Percentiles rank a stretch among this genome's conserved stretches.
Conservation (phyloP, 2,113 vertebrate species). For the Clupea harengus region DNA sequence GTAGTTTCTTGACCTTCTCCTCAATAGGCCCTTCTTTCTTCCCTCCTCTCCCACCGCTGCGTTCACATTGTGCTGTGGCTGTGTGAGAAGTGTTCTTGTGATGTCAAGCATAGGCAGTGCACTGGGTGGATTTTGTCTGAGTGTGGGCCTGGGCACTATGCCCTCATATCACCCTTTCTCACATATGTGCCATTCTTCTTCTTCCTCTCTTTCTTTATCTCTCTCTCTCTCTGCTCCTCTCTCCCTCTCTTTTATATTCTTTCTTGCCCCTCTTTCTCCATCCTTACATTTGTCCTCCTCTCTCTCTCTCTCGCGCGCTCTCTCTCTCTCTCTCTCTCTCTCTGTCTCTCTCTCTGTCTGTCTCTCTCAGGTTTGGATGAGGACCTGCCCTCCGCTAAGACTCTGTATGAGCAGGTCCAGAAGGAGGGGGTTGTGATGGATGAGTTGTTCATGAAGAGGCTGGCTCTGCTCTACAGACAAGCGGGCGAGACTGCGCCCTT, state of each 20-base stretch:
- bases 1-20: neutral
- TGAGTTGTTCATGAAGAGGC: constrained; percentile 81
- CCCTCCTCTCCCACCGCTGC: no score
- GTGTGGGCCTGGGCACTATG: no score
- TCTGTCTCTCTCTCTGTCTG: neutral
- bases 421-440: constrained; percentile 67
- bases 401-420: constrained; percentile 73
- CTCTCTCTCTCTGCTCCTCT: no score
- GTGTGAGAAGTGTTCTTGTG: no score
- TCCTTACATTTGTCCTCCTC: neutral
- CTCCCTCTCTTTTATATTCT: no score
- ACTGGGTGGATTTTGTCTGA: no score
- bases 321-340: constrained; percentile 16
- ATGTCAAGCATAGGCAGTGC: neutral
- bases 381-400: constrained; percentile 78
- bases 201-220: no score
- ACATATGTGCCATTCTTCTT: no score
- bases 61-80: no score
- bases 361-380: constrained; percentile 70
- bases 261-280: neutral
- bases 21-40: neutral
- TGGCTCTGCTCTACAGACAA: constrained; percentile 78
- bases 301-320: neutral
- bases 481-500: constrained; percentile 81
- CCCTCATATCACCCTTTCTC: no score